Base-by-base conservation (phyloP, 2,797 vertebrate species). In the Dermochelys coriacea region DNA sequence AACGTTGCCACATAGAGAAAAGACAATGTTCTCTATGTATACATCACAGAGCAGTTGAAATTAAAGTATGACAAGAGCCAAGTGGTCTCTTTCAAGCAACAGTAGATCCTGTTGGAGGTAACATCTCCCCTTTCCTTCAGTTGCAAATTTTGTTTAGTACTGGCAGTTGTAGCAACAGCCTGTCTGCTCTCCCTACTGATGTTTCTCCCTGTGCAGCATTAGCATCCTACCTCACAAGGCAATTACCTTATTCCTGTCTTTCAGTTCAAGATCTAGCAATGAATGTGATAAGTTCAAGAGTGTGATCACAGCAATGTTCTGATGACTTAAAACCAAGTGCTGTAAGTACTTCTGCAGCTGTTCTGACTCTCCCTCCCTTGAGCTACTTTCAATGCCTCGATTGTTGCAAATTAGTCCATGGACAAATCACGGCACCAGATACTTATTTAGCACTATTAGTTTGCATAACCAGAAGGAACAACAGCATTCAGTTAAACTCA, bases 361-460 rank as follows among this genome's bases (percentile, higher is more conserved):
- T 84, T 61, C 81, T 74, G 79, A 89, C 82, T 92, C 81, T 86
- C 61, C 82, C 16, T 90, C 78, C 95, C 2, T 3, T 90, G 78
- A 50, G 10, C 3, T 78, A 23, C 45, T 77, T 87, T 97, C 97
- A 45, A 90, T 0, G 82, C 88, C 81, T 91, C 79, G 34, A 79
- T 57, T 96, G 12, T 52, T 95, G 34, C 79, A 94, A 96, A 96
- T 83, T 61, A 49, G 90, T 59, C 6, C 93, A 87, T 37, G 83
- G 55, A 93, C 27, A 91, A 91, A 94, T 92, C 55, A 85, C 57
- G 3, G 27, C 90, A 18, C 52, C 80, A 84, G 34, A 85, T 88
- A 89, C 23, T 31, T 91, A 82, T 85, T 93, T 86, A 88, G 25
- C 6, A 55, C 47, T 8, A 45, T 78, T 91, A 27, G 1, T 90